Evolutionary conservation across 2,888 invertebrate genomes (phyloP).

Genomic region (Agrochola lychnidis): DNA sequence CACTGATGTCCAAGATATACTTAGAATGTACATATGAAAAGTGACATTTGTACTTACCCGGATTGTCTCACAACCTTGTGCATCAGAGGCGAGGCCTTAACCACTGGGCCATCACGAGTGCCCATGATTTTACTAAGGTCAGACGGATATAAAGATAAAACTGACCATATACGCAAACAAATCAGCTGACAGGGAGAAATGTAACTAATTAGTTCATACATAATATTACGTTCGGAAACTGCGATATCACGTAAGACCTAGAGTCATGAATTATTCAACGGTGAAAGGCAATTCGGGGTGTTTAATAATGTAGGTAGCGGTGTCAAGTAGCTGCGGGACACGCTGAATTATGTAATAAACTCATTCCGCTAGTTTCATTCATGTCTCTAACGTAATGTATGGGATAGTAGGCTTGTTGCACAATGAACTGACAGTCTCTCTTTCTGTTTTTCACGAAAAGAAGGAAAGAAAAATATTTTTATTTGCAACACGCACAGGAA

Average conservation of each 20-base stretch:
- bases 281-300: slow-evolving; percentile 74
- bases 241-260: slow-evolving; percentile 55
- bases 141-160: not conserved
- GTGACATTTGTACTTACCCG: no score
- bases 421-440: not conserved
- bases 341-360: slow-evolving; percentile 78
- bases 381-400: slow-evolving; percentile 51
- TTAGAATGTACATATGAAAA: not conserved
- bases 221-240: slow-evolving; percentile 57
- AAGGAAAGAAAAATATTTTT: not conserved
- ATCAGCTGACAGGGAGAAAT: slow-evolving; percentile 29
- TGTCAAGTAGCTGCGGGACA: slow-evolving; percentile 75
- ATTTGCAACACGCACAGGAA: no score
- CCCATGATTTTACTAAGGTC: not conserved
- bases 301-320: slow-evolving; percentile 78
- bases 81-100: not conserved
- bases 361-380: slow-evolving; percentile 68
- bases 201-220: slow-evolving; percentile 55
- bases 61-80: not conserved
- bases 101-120: no score
- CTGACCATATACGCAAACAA: slow-evolving; percentile 10
- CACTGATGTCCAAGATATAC: not conserved
- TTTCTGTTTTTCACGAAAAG: not conserved
- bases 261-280: slow-evolving; percentile 73
- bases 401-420: slow-evolving; percentile 13